phyloP scores from a whole-genome alignment of 2,113 vertebrate species.

The Lepus americanus region DNA sequence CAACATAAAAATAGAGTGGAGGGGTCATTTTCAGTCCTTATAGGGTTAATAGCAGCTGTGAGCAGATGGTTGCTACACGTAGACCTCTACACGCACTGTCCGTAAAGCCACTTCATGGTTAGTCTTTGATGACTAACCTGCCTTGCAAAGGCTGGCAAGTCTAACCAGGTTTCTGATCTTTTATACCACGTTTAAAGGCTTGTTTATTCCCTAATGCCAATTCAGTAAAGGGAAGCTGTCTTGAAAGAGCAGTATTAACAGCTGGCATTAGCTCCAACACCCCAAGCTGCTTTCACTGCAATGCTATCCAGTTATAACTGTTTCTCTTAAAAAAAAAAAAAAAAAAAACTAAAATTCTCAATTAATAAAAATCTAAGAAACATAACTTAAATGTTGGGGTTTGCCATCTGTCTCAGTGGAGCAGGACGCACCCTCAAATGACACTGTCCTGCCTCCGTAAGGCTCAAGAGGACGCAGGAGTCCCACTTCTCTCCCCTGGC shows the following conservation, averaged over 20 bases:
- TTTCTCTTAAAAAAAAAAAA: conserved; percentile 81
- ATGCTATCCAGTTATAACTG: conserved; percentile 88
- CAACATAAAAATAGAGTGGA: conserved; percentile 88
- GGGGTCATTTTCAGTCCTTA: conserved; percentile 88
- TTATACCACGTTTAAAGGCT: conserved; percentile 75
- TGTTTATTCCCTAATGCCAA: conserved; percentile 80
- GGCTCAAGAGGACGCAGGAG: conserved; percentile 84
- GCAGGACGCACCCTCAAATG: conserved; percentile 60
- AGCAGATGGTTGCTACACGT: conserved; percentile 89
- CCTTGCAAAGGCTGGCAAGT: conserved; percentile 85
- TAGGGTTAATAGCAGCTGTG: conserved; percentile 90
- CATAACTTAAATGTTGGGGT: conserved; percentile 88
- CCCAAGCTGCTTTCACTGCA: conserved; percentile 86
- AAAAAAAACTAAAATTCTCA: conserved; percentile 73
- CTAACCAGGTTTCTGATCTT: conserved; percentile 76
- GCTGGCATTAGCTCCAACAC: conserved; percentile 82
- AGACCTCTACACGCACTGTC: conserved; percentile 87
- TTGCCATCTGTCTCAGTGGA: conserved; percentile 79
- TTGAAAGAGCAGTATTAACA: conserved; percentile 85
- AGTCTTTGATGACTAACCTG: conserved; percentile 83
- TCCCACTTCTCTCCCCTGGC: conserved; percentile 78
- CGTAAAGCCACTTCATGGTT: conserved; percentile 84
- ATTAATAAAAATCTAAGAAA: conserved; percentile 79
- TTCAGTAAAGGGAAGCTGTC: conserved; percentile 79
- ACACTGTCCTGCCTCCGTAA: conserved; percentile 77